These are phyloP conservation scores for Gymnobelideus leadbeateri DNA, from an alignment of 2,113 vertebrate species.

Conservation along the genomic window DNA sequence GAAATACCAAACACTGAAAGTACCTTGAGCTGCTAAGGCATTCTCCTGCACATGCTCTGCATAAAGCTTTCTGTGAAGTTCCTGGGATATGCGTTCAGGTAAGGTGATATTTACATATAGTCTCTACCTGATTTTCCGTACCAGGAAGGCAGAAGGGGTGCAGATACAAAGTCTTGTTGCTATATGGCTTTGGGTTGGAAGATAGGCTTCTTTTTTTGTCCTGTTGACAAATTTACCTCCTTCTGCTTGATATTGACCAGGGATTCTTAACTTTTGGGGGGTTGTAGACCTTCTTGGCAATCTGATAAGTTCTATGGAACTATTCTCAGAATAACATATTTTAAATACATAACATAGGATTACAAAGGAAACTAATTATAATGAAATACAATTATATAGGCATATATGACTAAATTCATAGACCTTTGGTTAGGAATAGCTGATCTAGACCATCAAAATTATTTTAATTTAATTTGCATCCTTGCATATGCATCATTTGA, in stretches of 20 bases:
- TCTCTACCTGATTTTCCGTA: background rate
- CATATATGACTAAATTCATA: background rate
- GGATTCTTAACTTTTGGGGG: background rate
- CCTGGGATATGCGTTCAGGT: conserved; percentile 43
- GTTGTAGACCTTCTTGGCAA: background rate
- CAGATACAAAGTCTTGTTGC: background rate
- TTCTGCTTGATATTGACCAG: conserved; percentile 22
- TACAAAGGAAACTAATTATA: background rate
- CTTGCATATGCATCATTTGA: background rate
- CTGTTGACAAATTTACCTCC: background rate
- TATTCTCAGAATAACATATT: background rate
- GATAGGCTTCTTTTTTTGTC: background rate
- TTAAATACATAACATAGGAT: background rate
- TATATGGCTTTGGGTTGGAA: background rate
- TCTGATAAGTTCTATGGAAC: background rate
- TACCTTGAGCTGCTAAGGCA: background rate
- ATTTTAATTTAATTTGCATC: background rate
- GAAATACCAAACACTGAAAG: background rate
- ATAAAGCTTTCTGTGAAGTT: conserved; percentile 30
- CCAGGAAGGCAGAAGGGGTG: background rate
- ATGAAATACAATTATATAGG: background rate
- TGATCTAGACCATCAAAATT: background rate
- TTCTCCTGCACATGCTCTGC: background rate
- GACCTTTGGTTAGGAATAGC: background rate
- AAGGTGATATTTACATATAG: conserved; percentile 40